These are phyloP conservation scores for Lasaia peninsularis DNA, from an alignment of 1,140 invertebrate genomes.

Conservation along the genomic window DNA sequence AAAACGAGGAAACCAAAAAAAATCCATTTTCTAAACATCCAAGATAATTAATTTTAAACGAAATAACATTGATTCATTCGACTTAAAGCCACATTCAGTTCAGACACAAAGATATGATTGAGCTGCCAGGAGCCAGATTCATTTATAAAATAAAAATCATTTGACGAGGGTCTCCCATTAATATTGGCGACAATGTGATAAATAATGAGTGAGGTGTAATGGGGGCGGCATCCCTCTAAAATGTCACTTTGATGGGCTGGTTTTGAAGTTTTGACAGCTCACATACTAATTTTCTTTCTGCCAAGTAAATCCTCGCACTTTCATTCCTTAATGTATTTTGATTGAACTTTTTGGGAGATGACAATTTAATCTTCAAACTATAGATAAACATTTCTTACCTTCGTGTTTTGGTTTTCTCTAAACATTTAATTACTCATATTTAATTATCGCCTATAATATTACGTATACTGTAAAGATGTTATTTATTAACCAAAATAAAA, in stretches of 20 bases:
- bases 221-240: conserved; percentile 69
- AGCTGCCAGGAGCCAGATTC: conserved; percentile 67
- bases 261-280: conserved; percentile 70
- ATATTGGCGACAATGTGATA: conserved; percentile 75
- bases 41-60: not conserved
- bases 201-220: conserved; percentile 74
- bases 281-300: conserved; percentile 73
- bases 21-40: not conserved
- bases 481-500: too few species aligned
- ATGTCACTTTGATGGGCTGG: conserved; percentile 52
- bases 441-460: too few species aligned
- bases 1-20: too few species aligned
- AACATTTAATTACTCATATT: too few species aligned
- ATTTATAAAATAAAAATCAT: conserved; percentile 75
- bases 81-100: conserved; percentile 11
- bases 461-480: too few species aligned
- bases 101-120: conserved; percentile 69
- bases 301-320: conserved; percentile 44
- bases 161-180: conserved; percentile 74
- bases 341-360: not conserved
- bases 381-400: not conserved
- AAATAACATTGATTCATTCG: not conserved
- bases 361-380: not conserved
- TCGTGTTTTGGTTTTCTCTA: too few species aligned
- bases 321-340: conserved; percentile 35